Base-by-base conservation (phyloP, 2,113 vertebrate species). In the Prietella phreatophila region DNA sequence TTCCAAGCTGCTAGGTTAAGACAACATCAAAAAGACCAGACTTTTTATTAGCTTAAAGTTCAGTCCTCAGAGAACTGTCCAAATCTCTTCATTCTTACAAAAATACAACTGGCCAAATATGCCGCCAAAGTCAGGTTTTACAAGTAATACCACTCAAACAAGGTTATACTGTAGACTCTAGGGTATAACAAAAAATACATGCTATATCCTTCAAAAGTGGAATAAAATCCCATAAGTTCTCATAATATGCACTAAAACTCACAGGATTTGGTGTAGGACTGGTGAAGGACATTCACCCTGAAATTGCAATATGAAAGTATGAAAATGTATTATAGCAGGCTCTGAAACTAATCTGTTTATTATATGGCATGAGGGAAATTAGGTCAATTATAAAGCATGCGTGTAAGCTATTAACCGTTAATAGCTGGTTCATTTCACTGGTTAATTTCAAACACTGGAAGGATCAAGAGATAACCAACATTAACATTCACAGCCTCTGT, bases 251-350 rank as follows among this genome's bases (percentile, higher is more conserved):
- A 63, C 5, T 75, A 75, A 90, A 93, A 90, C 80, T 90, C 85
- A 39, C 80, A 88, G 67, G 92, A 93, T 92, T 92, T 76, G 76
- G 75, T 78, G 71, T 15, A 50, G 47, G 36, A 27, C 75, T 27
- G n/a, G n/a, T 76, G 67, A 42, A 67, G 33, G 60, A 85, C 42
- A 55, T 79, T 60, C 36, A 53, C 91, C 92, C 90, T 90, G 88
- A 95, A 95, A 95, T 93, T 93, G 82, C 93, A 95, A 93, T 94
- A 87, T 86, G 89, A 93, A 87, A 88, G 87, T 87, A 86, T 79
- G 11, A 79, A 42, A n/a, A 56, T 78, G 60, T n/a, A 76, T 76
- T 65, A 86, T 42, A 39, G 4, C 13, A 58, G 19, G 61, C 69
- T 82, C n/a, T 47, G 25, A 58, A 67, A 81, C 30, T 20, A 82